Evolutionary conservation across 2,888 invertebrate genomes (phyloP), one percentile per base, ranked within the genome.

Genomic region (Agriotes lineatus): DNA sequence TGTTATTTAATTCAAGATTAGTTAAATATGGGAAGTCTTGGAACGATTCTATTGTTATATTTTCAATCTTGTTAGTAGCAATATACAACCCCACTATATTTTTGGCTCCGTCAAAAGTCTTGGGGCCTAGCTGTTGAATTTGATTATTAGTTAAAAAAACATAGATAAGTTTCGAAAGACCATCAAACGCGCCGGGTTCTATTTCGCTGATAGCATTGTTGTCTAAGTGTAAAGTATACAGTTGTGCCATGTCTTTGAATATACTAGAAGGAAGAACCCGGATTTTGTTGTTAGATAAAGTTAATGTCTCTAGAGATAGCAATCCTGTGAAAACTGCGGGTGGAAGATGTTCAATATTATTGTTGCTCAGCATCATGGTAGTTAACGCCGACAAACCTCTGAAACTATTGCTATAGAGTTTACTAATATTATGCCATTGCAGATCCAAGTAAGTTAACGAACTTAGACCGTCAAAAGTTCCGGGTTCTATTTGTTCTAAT

Each of bases 61-160:
- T 14, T 42, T 58, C 58, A 5, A 58, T 20, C 14, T 58, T 16
- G 10, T 58, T 58, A 14, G 16, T 25, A n/a, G 12, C 6, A 7
- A 58, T 3, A 6, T 22, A 25, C 25, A 58, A 58, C 5, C 1
- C 5, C 16, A 16, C 5, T 42, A 58, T 9, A 14, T n/a, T 12
- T 14, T 42, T 25, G 9, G 44, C 10, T 25, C 58, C 42, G n/a
- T 7, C 44, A 25, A 58, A 58, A 42, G 25, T 25, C 4, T n/a
- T 44, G 6, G 0, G 10, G 1, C 20, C 19, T 44, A 44, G 14
- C 14, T 1, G 12, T 12, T 12, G 1, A 12, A 37, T 37, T 2
- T 2, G n/a, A 37, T 37, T 37, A 37, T 37, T n/a, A 12, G 1
- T 37, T 37, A 37, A 12, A 37, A 1, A 12, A 4, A 37, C n/a